Evolutionary conservation across 2,888 invertebrate genomes (phyloP).

Genomic region (Caenorhabditis sinica): DNA sequence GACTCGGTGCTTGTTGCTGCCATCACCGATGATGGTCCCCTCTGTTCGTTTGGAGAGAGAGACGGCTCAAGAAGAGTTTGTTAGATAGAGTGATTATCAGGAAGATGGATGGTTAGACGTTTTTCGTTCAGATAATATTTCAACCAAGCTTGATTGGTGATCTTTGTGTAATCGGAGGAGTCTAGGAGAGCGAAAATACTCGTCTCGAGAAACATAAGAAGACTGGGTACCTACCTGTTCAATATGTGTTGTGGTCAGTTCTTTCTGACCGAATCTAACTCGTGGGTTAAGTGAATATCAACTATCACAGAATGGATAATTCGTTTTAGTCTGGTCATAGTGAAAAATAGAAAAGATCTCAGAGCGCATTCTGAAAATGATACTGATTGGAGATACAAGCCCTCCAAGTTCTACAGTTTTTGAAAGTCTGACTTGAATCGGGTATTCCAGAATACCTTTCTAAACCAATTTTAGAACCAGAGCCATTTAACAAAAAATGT

Average conservation of each 20-base stretch:
- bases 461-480: too few species aligned
- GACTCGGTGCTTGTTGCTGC: constrained; percentile 42
- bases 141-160: constrained; percentile 26
- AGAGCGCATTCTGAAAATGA: too few species aligned
- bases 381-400: too few species aligned
- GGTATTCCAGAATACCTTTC: too few species aligned
- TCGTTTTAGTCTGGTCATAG: too few species aligned
- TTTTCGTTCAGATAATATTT: constrained; percentile 41
- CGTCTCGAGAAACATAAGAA: background rate
- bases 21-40: constrained; percentile 38
- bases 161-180: constrained; percentile 28
- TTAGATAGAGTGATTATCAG: constrained; percentile 2
- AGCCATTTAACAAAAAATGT: too few species aligned
- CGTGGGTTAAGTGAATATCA: too few species aligned
- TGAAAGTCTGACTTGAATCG: too few species aligned
- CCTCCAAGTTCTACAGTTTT: too few species aligned
- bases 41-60: constrained; percentile 23
- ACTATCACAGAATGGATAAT: too few species aligned
- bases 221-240: background rate
- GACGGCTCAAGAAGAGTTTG: constrained; percentile 2
- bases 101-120: constrained; percentile 9
- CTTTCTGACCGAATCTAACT: too few species aligned
- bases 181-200: constrained; percentile 20
- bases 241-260: background rate
- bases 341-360: too few species aligned